Conservation (phyloP, 2,888 invertebrate genomes). For the Cylloceria caligata region DNA sequence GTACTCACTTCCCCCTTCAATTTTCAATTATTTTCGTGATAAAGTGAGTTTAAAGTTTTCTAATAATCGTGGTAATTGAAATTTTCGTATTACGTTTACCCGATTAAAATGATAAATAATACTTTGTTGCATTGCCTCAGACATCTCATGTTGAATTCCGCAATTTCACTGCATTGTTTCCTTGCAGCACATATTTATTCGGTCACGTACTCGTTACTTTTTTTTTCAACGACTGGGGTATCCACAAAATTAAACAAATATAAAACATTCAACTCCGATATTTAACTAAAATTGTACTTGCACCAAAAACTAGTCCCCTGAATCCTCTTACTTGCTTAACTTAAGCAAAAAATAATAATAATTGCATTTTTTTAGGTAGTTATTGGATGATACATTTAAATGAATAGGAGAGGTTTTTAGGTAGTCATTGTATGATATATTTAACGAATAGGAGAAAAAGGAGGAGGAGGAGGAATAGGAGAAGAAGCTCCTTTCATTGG, state of each 20-base stretch:
- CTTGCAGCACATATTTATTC: too few relatives aligned
- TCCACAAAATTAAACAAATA: too few relatives aligned
- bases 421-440: conserved; percentile 17
- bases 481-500: too few relatives aligned
- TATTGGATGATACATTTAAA: too few relatives aligned
- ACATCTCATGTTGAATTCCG: not conserved
- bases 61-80: not conserved
- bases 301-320: conserved; percentile 23
- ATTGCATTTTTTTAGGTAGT: conserved; percentile 66
- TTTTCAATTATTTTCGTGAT: not conserved
- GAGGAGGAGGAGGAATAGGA: too few relatives aligned
- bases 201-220: too few relatives aligned
- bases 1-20: not conserved
- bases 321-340: conserved; percentile 47
- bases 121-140: not conserved
- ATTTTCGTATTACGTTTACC: not conserved
- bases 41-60: conserved; percentile 1
- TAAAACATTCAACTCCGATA: not conserved
- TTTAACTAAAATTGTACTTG: conserved; percentile 20
- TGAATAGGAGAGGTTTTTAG: too few relatives aligned
- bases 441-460: too few relatives aligned
- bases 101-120: not conserved
- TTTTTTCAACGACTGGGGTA: too few relatives aligned
- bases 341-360: conserved; percentile 39
- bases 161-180: not conserved